Evolutionary conservation across 2,797 vertebrate genomes (phyloP).

Genomic region (Sparus aurata): DNA sequence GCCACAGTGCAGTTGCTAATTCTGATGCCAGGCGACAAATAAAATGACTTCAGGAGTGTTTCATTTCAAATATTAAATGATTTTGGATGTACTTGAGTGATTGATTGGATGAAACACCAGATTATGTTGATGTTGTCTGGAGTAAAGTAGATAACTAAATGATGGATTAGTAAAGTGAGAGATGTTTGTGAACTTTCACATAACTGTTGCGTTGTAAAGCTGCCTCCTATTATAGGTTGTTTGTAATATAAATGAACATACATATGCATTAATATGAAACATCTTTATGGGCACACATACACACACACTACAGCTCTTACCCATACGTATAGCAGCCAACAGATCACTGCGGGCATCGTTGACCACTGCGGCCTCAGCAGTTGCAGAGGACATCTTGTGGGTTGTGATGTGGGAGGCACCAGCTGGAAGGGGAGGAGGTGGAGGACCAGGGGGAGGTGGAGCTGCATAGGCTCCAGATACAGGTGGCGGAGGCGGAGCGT

Average conservation of each 20-base stretch:
- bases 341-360: slow-evolving; percentile 96
- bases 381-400: slow-evolving; percentile 88
- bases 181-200: not conserved
- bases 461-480: slow-evolving; percentile 85
- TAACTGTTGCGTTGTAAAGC: too few species aligned
- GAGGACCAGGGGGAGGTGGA: slow-evolving; percentile 91
- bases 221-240: too few species aligned
- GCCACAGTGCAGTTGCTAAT: too few species aligned
- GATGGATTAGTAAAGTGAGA: not conserved
- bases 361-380: slow-evolving; percentile 85
- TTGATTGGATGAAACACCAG: too few species aligned
- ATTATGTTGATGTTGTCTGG: too few species aligned
- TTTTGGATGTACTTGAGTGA: too few species aligned
- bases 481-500: slow-evolving; percentile 86
- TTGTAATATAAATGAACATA: not conserved
- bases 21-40: too few species aligned
- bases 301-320: slow-evolving; percentile 76
- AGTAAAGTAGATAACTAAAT: not conserved
- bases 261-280: not conserved
- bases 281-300: not conserved
- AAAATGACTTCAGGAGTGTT: too few species aligned
- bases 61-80: too few species aligned
- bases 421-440: slow-evolving; percentile 89
- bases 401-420: slow-evolving; percentile 82
- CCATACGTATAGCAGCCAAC: slow-evolving; percentile 97